Evolutionary conservation across 2,797 vertebrate species (phyloP), one percentile per base, ranked within the genome.

Genomic region (Sardinella longiceps): DNA sequence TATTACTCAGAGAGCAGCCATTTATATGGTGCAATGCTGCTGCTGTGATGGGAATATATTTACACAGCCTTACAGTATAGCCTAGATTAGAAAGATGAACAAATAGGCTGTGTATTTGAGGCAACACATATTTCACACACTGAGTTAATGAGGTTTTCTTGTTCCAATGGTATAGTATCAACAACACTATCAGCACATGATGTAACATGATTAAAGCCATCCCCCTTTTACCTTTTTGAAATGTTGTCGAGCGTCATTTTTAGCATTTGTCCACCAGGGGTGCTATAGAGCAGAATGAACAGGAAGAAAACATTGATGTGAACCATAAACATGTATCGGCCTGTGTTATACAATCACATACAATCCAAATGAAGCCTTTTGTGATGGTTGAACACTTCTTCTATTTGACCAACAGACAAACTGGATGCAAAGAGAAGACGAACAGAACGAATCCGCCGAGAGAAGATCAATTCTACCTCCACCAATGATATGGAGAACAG

Each of bases 391-490:
- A n/a, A 5, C 28, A 39, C 37, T 9, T 50, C 33, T 6, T 39
- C 37, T 66, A 90, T 46, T 33, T 80, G 25, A 39, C 81, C 12
- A 80, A 63, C 92, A 99, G 98, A 98, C 90, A 97, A 97, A 90
- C 94, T 96, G 85, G 98, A 99, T 81, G 95, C 96, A 50, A 98
- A 98, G 92, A 95, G 98, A 87, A 96, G 98, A 88, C 94, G 97
- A 86, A 99, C 98, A 0, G 98, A 99, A 90, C 95, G 98, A 87
- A 97, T 97, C 88, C 97, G 96, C 87, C 93, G 97, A 90, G 97
- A 98, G 89, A 96, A 96, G 88, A 97, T 97, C 14, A 97, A 97
- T 89, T 95, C 96, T 39, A 92, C 96, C 82, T 93, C 97, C 86
- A 95, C 94, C 86, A 97, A 93, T 85, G 97, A 98, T 87, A 94